Evolutionary conservation across 2,888 invertebrate species (phyloP).

Genomic region (Arenicola marina): DNA sequence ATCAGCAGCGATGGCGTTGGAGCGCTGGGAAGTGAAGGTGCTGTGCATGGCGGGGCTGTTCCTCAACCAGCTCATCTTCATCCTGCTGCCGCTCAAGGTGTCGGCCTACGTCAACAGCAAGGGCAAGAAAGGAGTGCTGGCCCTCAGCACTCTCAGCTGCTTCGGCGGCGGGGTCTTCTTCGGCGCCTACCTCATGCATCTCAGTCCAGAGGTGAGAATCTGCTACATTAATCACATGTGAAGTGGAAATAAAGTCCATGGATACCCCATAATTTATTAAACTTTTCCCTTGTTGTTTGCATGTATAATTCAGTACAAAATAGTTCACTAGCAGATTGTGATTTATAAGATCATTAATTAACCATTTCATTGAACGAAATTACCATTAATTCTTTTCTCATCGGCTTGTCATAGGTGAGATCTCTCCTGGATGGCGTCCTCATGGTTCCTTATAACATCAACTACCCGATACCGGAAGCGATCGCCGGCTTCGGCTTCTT

Average conservation of each 20-base stretch:
- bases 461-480: constrained; percentile 8
- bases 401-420: too few relatives aligned
- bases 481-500: constrained; percentile 13
- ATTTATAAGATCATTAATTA: too few relatives aligned
- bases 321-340: too few relatives aligned
- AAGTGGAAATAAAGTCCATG: too few relatives aligned
- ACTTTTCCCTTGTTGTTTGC: too few relatives aligned
- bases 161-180: constrained; percentile 22
- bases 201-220: constrained; percentile 11
- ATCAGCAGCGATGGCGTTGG: too few relatives aligned
- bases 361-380: too few relatives aligned
- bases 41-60: neutral
- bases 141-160: constrained; percentile 14
- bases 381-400: too few relatives aligned
- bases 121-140: constrained; percentile 1
- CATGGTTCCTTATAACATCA: neutral
- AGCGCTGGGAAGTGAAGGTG: constrained; percentile 5
- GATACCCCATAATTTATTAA: too few relatives aligned
- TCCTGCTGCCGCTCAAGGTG: constrained; percentile 11
- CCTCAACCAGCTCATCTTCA: neutral
- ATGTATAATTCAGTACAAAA: too few relatives aligned
- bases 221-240: too few relatives aligned
- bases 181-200: constrained; percentile 13
- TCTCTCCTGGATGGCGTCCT: neutral
- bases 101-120: constrained; percentile 1